A percentile compares a stretch with the other conserved stretches of the same genome.
phyloP scores from a whole-genome alignment of 2,888 invertebrate genomes.

The Drosophila testacea region DNA sequence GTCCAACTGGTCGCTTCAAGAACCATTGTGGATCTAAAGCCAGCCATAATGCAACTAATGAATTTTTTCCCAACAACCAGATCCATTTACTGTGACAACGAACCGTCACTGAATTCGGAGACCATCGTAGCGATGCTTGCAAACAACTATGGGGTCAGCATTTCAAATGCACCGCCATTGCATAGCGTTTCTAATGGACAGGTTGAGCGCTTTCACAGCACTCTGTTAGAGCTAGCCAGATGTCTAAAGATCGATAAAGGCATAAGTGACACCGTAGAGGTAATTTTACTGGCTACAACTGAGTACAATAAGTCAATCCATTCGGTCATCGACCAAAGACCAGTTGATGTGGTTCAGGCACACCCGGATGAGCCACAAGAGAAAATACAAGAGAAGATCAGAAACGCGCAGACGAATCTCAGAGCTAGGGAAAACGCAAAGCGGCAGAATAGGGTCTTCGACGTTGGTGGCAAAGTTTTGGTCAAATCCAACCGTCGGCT shows the following conservation, averaged over 20 bases:
- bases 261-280: too few species aligned
- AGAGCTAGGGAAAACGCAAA: background rate
- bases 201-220: conserved; percentile 1
- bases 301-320: background rate
- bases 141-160: conserved; percentile 23
- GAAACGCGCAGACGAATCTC: background rate
- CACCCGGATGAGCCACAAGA: too few species aligned
- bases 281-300: too few species aligned
- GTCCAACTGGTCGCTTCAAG: conserved; percentile 13
- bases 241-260: too few species aligned
- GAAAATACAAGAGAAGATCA: background rate
- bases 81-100: conserved; percentile 27
- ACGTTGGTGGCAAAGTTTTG: background rate
- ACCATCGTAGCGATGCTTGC: conserved; percentile 17
- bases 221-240: too few species aligned
- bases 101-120: conserved; percentile 25
- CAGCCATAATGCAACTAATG: conserved; percentile 14
- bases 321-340: background rate
- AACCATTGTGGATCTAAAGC: conserved; percentile 11
- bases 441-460: background rate
- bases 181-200: conserved; percentile 25
- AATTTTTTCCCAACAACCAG: conserved; percentile 22
- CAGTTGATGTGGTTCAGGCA: background rate
- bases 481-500: background rate
- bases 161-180: conserved; percentile 26